These are phyloP conservation scores for Tympanoctomys barrerae DNA, from an alignment of 2,797 vertebrate genomes.

Conservation along the genomic window DNA sequence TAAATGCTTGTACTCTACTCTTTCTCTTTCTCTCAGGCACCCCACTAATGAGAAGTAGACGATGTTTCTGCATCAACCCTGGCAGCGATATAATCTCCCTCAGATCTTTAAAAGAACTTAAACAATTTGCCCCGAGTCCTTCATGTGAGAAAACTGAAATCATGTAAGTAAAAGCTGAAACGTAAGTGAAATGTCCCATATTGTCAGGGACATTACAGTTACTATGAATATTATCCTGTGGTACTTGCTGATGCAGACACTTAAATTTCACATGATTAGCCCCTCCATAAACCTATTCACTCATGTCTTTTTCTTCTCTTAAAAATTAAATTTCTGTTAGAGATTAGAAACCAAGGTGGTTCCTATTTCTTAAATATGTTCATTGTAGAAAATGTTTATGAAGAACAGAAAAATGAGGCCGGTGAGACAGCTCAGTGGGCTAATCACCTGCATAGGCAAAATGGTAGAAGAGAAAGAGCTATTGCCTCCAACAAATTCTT, in stretches of 20 bases:
- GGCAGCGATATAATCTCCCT: neutral
- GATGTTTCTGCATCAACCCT: slow-evolving; percentile 73
- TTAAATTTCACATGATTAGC: slow-evolving; percentile 34
- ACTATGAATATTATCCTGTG: neutral
- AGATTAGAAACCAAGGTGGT: slow-evolving; percentile 26
- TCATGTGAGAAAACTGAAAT: slow-evolving; percentile 76
- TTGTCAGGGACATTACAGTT: slow-evolving; percentile 19
- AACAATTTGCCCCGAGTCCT: slow-evolving; percentile 57
- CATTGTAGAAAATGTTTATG: slow-evolving; percentile 38
- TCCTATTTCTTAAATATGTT: slow-evolving; percentile 29
- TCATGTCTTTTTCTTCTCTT: slow-evolving; percentile 8
- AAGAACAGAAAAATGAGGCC: neutral
- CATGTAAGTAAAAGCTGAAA: slow-evolving; percentile 78
- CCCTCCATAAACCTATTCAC: neutral
- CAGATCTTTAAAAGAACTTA: slow-evolving; percentile 58
- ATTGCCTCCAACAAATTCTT: too few species aligned
- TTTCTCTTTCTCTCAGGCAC: slow-evolving; percentile 62
- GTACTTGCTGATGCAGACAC: neutral
- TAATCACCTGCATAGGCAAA: too few species aligned
- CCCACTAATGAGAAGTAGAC: neutral
- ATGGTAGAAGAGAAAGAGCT: too few species aligned
- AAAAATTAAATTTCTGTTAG: slow-evolving; percentile 18
- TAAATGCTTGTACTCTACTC: neutral
- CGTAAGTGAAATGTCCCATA: neutral
- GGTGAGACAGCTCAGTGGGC: too few species aligned